These are phyloP conservation scores for Geodia barretti DNA, from an alignment of 37 sponge, comb jelly and placozoan species.

Conservation along the genomic window DNA sequence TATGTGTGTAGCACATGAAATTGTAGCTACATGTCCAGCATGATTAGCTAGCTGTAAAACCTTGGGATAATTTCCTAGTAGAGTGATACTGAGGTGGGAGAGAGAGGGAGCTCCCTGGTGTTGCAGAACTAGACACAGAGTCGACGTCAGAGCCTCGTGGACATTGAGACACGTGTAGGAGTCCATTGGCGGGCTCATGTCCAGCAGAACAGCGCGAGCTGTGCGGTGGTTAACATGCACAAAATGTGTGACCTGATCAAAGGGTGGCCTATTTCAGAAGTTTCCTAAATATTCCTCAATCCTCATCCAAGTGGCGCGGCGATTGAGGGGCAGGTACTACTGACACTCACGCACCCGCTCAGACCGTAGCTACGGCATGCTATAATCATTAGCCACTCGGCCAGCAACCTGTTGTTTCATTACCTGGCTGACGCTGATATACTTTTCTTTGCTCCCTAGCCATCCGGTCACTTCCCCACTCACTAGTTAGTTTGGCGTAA, in stretches of 20 bases:
- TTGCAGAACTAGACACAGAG: slow-evolving; percentile 31
- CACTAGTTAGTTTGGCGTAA: too few species aligned
- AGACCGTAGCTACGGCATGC: too few species aligned
- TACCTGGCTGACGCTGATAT: slow-evolving; percentile 62
- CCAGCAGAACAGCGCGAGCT: slow-evolving; percentile 67
- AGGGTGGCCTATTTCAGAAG: too few species aligned
- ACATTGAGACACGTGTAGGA: slow-evolving; percentile 16
- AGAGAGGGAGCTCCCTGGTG: slow-evolving; percentile 29
- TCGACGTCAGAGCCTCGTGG: slow-evolving; percentile 46
- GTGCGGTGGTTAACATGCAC: background rate
- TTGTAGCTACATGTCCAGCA: background rate
- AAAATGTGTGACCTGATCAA: too few species aligned
- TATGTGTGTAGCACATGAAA: background rate
- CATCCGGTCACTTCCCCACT: too few species aligned
- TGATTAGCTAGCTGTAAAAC: background rate
- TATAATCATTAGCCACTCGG: background rate
- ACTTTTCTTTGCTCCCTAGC: slow-evolving; percentile 22
- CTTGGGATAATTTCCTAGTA: slow-evolving; percentile 67
- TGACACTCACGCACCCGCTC: background rate
- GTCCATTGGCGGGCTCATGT: slow-evolving; percentile 52
- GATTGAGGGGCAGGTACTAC: too few species aligned
- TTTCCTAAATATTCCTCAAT: too few species aligned
- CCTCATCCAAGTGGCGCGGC: too few species aligned
- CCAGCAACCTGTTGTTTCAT: background rate
- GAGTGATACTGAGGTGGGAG: slow-evolving; percentile 49